phyloP scores from a whole-genome alignment of 2,888 invertebrate genomes.

The Agriotes lineatus region DNA sequence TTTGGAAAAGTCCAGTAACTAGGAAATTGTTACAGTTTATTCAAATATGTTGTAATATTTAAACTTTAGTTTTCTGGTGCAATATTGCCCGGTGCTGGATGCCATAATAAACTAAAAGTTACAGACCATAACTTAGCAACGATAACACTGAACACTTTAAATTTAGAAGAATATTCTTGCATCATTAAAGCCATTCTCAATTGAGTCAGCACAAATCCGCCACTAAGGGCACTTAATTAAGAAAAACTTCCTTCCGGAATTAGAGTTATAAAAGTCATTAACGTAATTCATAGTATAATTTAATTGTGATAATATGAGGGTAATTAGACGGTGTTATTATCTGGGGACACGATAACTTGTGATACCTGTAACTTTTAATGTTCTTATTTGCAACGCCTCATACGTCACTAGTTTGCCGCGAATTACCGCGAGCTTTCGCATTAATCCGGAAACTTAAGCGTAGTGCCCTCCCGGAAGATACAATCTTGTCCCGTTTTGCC shows the following conservation, averaged over 20 bases:
- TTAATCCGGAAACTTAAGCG: neutral
- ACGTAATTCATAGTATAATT: constrained; percentile 53
- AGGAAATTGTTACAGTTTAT: no score
- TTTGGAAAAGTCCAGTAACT: no score
- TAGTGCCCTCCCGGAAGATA: no score
- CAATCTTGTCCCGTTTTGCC: no score
- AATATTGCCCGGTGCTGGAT: no score
- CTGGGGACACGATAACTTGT: constrained; percentile 55
- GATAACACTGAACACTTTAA: no score
- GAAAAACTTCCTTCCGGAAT: constrained; percentile 47
- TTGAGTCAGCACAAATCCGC: constrained; percentile 15
- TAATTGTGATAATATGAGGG: constrained; percentile 57
- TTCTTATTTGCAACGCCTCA: constrained; percentile 51
- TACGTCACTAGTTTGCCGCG: constrained; percentile 41
- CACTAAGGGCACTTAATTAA: constrained; percentile 41
- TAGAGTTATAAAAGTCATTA: constrained; percentile 50
- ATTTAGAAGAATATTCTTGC: no score
- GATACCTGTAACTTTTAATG: constrained; percentile 57
- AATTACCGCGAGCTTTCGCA: constrained; percentile 17
- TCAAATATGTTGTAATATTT: no score
- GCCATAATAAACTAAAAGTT: no score
- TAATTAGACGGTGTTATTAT: constrained; percentile 55
- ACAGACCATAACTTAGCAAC: no score
- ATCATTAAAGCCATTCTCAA: constrained; percentile 10
- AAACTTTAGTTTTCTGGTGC: no score